Evolutionary conservation across 1,140 invertebrate genomes (phyloP).

Genomic region (Rhyzopertha dominica): DNA sequence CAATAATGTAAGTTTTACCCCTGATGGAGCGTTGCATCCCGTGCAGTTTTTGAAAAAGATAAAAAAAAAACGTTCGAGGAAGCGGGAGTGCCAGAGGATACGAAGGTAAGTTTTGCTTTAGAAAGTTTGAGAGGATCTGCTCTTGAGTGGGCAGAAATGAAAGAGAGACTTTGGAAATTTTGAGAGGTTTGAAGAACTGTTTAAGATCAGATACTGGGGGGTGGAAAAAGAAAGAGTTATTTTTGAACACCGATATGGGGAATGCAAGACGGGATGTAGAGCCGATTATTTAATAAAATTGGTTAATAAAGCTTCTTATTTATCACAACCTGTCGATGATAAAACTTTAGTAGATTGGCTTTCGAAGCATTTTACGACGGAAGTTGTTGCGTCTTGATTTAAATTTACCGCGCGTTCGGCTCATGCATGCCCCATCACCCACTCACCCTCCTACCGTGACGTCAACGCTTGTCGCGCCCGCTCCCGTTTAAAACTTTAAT

Average conservation of each 20-base stretch:
- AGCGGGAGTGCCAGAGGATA: conserved; percentile 8
- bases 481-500: too few species aligned
- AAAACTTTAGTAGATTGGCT: conserved; percentile 5
- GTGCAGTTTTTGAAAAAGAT: conserved; percentile 8
- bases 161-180: conserved; percentile 3
- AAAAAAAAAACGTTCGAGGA: conserved; percentile 2
- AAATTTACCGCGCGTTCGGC: too few species aligned
- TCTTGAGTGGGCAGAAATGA: conserved; percentile 1
- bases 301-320: conserved; percentile 3
- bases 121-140: conserved; percentile 2
- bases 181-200: conserved; percentile 6
- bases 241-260: background rate
- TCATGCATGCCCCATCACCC: too few species aligned
- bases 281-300: conserved; percentile 12
- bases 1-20: conserved; percentile 1
- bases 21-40: conserved; percentile 1
- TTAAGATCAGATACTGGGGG: conserved; percentile 7
- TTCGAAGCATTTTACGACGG: conserved; percentile 7
- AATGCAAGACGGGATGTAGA: conserved; percentile 5
- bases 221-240: conserved; percentile 4
- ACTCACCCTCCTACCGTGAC: too few species aligned
- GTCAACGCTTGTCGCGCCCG: too few species aligned
- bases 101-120: conserved; percentile 2
- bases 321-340: conserved; percentile 11
- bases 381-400: too few species aligned